phyloP scores from a whole-genome alignment of 1,140 invertebrate species.

The Adelges cooleyi region DNA sequence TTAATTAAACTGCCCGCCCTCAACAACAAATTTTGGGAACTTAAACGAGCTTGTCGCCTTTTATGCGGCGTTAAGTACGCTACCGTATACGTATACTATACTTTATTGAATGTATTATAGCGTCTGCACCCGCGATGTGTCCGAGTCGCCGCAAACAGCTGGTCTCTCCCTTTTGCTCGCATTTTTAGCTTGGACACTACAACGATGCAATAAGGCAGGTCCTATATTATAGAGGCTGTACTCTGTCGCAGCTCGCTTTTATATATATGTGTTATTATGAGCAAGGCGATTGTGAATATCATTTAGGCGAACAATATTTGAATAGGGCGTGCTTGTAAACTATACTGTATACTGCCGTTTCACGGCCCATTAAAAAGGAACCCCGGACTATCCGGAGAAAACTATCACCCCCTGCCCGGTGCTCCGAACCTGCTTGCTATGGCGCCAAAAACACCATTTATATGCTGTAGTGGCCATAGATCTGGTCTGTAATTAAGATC shows the following conservation, averaged over 20 bases:
- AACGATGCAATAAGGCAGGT: too few species aligned
- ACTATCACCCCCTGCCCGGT: not conserved
- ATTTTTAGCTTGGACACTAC: too few species aligned
- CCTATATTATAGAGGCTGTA: too few species aligned
- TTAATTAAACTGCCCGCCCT: slow-evolving; percentile 5
- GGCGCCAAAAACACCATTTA: not conserved
- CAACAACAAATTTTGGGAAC: not conserved
- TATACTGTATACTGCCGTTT: not conserved
- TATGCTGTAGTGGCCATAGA: too few species aligned
- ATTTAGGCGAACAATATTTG: not conserved
- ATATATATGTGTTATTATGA: not conserved
- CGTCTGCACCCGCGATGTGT: not conserved
- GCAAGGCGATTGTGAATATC: not conserved
- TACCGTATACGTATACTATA: not conserved
- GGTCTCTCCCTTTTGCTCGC: too few species aligned
- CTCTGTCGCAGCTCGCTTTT: too few species aligned
- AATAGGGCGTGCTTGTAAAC: not conserved
- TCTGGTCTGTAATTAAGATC: too few species aligned
- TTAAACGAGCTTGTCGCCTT: not conserved
- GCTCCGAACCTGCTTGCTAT: not conserved
- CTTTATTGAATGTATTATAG: not conserved
- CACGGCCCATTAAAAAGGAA: slow-evolving; percentile 19
- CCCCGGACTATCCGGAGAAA: not conserved
- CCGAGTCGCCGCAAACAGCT: not conserved
- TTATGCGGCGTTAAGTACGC: not conserved